Conservation (phyloP, 2,888 invertebrate genomes). For the Sepiola atlantica region DNA sequence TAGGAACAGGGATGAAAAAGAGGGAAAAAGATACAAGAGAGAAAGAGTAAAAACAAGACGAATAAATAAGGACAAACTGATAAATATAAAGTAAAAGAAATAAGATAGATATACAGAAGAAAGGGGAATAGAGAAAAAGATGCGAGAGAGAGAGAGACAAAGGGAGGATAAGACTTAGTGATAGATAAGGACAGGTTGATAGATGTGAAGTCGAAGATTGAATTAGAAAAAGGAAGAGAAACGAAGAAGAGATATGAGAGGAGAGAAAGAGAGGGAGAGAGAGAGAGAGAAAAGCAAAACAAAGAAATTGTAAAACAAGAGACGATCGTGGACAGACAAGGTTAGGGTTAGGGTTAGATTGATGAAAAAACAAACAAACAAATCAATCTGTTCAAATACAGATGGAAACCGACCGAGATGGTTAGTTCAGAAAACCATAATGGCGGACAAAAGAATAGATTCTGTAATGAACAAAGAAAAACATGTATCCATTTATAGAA, state of each 20-base stretch:
- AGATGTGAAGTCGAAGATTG: neutral
- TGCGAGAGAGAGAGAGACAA: no score
- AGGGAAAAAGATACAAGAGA: no score
- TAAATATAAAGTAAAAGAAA: no score
- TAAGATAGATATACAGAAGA: no score
- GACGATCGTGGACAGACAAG: neutral
- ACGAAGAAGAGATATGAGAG: neutral
- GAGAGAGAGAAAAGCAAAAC: neutral
- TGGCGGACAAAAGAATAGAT: neutral
- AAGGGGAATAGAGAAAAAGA: no score
- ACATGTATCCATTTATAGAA: neutral
- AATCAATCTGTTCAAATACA: no score
- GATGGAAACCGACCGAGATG: no score
- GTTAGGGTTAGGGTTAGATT: neutral
- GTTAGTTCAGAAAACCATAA: neutral
- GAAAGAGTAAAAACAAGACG: no score
- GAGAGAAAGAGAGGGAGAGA: neutral
- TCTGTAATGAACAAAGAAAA: neutral
- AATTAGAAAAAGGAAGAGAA: no score
- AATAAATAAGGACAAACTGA: no score
- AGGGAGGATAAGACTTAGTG: no score
- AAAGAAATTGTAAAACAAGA: neutral
- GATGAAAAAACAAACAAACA: neutral
- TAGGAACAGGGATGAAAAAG: no score
- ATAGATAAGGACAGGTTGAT: neutral